Conservation (phyloP, 2,888 invertebrate genomes). For the Proisotoma minuta region DNA sequence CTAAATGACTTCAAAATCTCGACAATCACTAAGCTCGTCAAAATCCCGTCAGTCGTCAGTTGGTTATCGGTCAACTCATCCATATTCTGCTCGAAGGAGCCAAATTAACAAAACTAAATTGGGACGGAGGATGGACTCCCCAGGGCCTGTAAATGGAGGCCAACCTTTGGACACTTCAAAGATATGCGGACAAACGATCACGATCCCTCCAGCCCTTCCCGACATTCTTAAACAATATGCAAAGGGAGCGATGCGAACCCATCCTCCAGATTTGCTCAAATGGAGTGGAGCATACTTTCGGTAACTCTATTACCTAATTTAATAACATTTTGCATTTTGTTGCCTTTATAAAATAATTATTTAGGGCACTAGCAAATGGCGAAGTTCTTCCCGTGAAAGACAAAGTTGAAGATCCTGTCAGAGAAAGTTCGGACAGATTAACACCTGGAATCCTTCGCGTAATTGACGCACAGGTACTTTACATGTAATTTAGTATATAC, state of each 20-base stretch:
- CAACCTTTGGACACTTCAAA: no score
- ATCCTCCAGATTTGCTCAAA: slow-evolving; percentile 7
- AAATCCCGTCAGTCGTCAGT: no score
- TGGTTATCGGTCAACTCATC: no score
- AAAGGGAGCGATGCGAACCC: slow-evolving; percentile 11
- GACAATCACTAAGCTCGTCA: no score
- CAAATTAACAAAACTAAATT: no score
- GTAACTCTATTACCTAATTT: not conserved
- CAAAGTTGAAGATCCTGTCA: not conserved
- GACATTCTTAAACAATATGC: slow-evolving; percentile 11
- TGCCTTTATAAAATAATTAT: no score
- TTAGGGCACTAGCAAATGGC: slow-evolving; percentile 1
- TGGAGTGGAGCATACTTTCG: slow-evolving; percentile 12
- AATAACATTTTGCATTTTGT: not conserved
- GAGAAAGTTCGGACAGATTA: not conserved
- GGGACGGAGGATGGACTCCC: no score
- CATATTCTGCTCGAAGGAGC: no score
- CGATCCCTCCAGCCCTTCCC: slow-evolving; percentile 5
- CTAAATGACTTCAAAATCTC: no score
- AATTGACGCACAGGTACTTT: not conserved
- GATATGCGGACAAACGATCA: not conserved
- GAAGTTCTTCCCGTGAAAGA: slow-evolving; percentile 8
- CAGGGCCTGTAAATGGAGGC: no score
- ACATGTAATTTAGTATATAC: no score
- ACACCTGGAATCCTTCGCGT: slow-evolving; percentile 5